Percentiles rank a stretch among this genome's conserved stretches.
Evolutionary conservation across 2,797 vertebrate species (phyloP).

Genomic region (Alauda arvensis): DNA sequence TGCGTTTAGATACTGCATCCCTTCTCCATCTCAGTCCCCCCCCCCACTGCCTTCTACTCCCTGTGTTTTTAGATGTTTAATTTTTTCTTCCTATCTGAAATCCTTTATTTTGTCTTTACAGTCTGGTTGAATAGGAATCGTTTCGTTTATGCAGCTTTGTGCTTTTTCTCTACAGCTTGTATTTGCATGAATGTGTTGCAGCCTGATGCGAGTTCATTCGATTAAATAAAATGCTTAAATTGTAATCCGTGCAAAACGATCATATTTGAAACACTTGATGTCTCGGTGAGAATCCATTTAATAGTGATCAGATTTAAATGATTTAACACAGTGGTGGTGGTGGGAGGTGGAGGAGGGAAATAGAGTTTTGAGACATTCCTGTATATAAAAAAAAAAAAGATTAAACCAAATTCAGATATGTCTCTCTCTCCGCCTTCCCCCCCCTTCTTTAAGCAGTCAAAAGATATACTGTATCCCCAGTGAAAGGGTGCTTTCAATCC

Average conservation of each 20-base stretch:
- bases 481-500: conserved; percentile 64
- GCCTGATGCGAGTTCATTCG: conserved; percentile 58
- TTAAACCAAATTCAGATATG: conserved; percentile 57
- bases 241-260: conserved; percentile 69
- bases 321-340: conserved; percentile 58
- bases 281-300: conserved; percentile 67
- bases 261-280: conserved; percentile 68
- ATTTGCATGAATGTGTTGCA: conserved; percentile 61
- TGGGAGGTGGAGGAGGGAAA: conserved; percentile 49
- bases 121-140: conserved; percentile 33
- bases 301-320: conserved; percentile 68
- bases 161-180: conserved; percentile 53
- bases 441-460: conserved; percentile 6
- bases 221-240: conserved; percentile 68
- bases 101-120: conserved; percentile 62
- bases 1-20: background rate
- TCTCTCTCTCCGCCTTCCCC: background rate
- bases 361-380: conserved; percentile 45
- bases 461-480: conserved; percentile 61
- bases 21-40: background rate
- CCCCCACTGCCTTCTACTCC: background rate
- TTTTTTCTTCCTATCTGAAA: conserved; percentile 15
- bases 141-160: conserved; percentile 51
- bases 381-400: conserved; percentile 50
- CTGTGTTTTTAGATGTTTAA: background rate